These are phyloP conservation scores for Alcedo quadribrachys DNA, from an alignment of 2,797 vertebrate species.

Conservation along the genomic window DNA sequence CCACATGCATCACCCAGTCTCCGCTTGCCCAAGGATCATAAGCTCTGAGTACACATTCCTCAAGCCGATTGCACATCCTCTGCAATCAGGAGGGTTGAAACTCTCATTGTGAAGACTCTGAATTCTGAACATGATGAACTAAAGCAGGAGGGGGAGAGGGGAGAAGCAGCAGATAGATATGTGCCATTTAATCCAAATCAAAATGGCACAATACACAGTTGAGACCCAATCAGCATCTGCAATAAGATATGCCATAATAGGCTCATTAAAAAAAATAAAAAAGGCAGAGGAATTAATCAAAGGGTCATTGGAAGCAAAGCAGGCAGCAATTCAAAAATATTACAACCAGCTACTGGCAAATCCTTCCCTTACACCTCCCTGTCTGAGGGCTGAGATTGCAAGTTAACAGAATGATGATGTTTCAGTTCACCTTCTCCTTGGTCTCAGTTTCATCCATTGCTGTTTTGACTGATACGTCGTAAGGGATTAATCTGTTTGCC, in stretches of 20 bases:
- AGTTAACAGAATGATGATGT: neutral
- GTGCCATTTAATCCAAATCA: constrained; percentile 77
- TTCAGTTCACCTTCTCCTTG: constrained; percentile 14
- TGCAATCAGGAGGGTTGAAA: constrained; percentile 74
- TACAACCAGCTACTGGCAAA: constrained; percentile 13
- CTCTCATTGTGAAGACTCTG: constrained; percentile 69
- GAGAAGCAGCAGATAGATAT: constrained; percentile 72
- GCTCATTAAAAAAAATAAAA: constrained; percentile 74
- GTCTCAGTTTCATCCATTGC: neutral
- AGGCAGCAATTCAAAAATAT: constrained; percentile 63
- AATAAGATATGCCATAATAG: constrained; percentile 59
- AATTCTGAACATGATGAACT: constrained; percentile 70
- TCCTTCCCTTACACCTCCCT: neutral
- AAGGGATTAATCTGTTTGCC: constrained; percentile 5
- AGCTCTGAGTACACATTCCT: constrained; percentile 81
- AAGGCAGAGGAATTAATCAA: constrained; percentile 62
- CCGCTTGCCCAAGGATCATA: constrained; percentile 75
- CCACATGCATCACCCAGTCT: constrained; percentile 79
- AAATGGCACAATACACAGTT: constrained; percentile 66
- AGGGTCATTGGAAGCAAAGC: constrained; percentile 58
- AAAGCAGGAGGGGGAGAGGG: constrained; percentile 47
- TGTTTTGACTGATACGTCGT: rapidly evolving
- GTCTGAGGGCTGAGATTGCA: constrained; percentile 22
- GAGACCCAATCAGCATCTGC: constrained; percentile 72
- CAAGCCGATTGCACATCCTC: constrained; percentile 76